These are phyloP conservation scores for Semicossyphus pulcher DNA, from an alignment of 2,113 vertebrate species.

Conservation along the genomic window DNA sequence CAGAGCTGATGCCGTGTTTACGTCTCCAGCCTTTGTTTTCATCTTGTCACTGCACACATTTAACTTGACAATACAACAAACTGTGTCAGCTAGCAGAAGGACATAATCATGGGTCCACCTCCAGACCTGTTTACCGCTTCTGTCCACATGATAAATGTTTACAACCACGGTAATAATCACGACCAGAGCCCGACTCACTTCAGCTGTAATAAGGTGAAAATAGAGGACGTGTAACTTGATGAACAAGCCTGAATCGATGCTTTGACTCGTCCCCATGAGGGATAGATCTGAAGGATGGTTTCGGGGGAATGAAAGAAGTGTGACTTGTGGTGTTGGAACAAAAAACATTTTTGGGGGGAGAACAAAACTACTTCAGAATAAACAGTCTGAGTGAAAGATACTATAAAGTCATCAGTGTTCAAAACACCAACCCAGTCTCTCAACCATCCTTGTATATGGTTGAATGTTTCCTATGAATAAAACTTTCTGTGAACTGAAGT, in stretches of 20 bases:
- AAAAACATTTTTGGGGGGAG: background rate
- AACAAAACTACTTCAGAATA: background rate
- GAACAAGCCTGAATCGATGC: background rate
- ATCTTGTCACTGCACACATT: no score
- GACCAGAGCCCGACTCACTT: conserved; percentile 10
- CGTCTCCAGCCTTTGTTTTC: background rate
- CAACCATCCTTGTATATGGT: no score
- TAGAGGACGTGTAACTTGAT: background rate
- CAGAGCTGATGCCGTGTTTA: background rate
- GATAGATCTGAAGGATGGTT: conserved; percentile 11
- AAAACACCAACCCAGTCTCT: no score
- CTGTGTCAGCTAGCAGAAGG: background rate
- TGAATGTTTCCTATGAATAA: no score
- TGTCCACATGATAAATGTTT: background rate
- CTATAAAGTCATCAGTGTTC: no score
- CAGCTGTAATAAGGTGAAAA: background rate
- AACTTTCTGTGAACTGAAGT: no score
- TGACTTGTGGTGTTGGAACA: conserved; percentile 29
- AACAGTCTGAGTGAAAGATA: no score
- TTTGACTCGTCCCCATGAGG: background rate
- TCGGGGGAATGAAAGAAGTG: background rate
- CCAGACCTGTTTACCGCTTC: background rate
- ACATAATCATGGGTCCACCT: background rate
- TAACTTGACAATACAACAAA: no score
- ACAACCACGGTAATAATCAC: background rate